A percentile compares a stretch with the other conserved stretches of the same genome.
Evolutionary conservation across 1,140 invertebrate genomes (phyloP).

Genomic region (Heliconius himera): DNA sequence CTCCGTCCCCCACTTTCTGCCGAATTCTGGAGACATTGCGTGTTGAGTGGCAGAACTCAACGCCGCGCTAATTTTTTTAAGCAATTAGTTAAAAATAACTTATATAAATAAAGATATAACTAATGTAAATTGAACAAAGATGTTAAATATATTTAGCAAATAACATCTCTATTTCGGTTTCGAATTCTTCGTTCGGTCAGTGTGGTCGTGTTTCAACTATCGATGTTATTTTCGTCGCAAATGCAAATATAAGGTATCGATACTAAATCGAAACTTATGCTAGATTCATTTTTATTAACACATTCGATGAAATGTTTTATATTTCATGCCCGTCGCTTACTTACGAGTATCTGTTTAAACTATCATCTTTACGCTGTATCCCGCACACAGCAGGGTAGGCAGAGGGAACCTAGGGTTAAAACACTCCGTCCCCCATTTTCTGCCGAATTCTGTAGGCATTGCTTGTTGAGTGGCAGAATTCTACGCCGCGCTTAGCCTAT

Average conservation of each 20-base stretch:
- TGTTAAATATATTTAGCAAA: neutral
- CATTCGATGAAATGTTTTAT: neutral
- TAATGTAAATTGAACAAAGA: neutral
- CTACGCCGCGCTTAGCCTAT: too few species aligned
- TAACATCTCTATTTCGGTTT: neutral
- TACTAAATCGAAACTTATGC: neutral
- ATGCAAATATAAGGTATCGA: neutral
- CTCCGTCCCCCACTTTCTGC: too few species aligned
- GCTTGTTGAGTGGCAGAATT: too few species aligned
- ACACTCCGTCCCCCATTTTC: too few species aligned
- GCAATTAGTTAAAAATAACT: too few species aligned
- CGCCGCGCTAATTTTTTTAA: too few species aligned
- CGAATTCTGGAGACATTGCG: too few species aligned
- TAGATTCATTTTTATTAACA: conserved; percentile 18
- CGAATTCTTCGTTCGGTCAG: neutral
- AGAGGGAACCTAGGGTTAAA: too few species aligned
- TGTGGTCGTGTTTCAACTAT: neutral
- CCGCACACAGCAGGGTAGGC: too few species aligned
- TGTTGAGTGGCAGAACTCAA: too few species aligned
- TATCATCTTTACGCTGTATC: too few species aligned
- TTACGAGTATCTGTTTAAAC: neutral
- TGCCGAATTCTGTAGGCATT: too few species aligned
- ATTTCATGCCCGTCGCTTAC: neutral
- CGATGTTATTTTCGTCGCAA: conserved; percentile 10
- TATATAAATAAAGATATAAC: neutral